Evolutionary conservation across 2,888 invertebrate species (phyloP).

Genomic region (Adineta ricciae): DNA sequence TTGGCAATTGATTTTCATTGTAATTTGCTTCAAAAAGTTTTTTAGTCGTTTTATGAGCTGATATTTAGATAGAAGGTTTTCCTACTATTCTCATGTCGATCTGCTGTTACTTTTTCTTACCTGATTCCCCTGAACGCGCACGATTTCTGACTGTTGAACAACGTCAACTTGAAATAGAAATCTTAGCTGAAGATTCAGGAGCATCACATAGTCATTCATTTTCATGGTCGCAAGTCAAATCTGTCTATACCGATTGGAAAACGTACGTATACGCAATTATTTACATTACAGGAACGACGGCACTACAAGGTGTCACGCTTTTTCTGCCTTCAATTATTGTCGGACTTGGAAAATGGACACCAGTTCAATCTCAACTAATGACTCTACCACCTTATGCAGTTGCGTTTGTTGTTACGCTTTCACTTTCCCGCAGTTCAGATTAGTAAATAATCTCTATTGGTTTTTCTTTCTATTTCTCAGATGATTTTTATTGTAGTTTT

Average conservation of each 20-base stretch:
- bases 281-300: background rate
- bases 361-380: background rate
- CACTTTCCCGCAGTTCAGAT: background rate
- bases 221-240: background rate
- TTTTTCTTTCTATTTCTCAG: background rate
- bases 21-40: background rate
- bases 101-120: background rate
- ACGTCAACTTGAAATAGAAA: background rate
- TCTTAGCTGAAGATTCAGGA: background rate
- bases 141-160: background rate
- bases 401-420: background rate
- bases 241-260: background rate
- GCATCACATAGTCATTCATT: background rate
- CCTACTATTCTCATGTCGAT: background rate
- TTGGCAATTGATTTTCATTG: conserved; percentile 4
- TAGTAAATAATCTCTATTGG: background rate
- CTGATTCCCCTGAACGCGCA: background rate
- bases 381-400: background rate
- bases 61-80: background rate
- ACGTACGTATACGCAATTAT: background rate
- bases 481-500: background rate
- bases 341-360: background rate
- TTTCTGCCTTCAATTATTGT: background rate
- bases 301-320: background rate
- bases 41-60: background rate